Evolutionary conservation across 2,888 invertebrate species (phyloP).

Genomic region (Carabus problematicus): DNA sequence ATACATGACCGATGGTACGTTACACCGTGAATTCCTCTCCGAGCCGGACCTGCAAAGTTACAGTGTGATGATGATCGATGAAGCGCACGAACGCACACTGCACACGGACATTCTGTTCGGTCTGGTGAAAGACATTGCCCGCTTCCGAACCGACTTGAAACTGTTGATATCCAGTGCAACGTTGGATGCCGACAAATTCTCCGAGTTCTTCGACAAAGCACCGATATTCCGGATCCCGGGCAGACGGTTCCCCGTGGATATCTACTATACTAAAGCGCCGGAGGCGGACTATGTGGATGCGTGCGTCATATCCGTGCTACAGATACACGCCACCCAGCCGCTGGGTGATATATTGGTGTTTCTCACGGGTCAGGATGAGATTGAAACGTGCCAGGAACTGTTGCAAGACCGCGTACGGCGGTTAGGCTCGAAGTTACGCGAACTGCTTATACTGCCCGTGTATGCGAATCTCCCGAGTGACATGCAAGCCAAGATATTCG

Average conservation of each 20-base stretch:
- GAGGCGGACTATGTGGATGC: slow-evolving; percentile 99
- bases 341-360: slow-evolving; percentile 96
- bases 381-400: slow-evolving; percentile 89
- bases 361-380: slow-evolving; percentile 92
- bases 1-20: slow-evolving; percentile 99
- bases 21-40: slow-evolving; percentile 95
- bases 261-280: slow-evolving; percentile 98
- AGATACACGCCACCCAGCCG: slow-evolving; percentile 98
- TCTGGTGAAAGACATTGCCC: slow-evolving; percentile 92
- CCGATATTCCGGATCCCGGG: slow-evolving; percentile 98
- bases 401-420: slow-evolving; percentile 89
- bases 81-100: slow-evolving; percentile 97
- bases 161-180: slow-evolving; percentile 98
- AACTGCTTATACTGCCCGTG: slow-evolving; percentile 92
- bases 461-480: slow-evolving; percentile 99
- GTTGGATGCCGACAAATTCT: slow-evolving; percentile 97
- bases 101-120: slow-evolving; percentile 99
- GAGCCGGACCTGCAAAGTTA: slow-evolving; percentile 96
- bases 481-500: slow-evolving; percentile 98
- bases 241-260: slow-evolving; percentile 96
- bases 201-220: slow-evolving; percentile 97
- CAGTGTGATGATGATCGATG: slow-evolving; percentile 99
- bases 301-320: slow-evolving; percentile 94
- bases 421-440: slow-evolving; percentile 91
- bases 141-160: slow-evolving; percentile 93